phyloP scores from a whole-genome alignment of 2,888 invertebrate genomes.

The Urechis unicinctus region DNA sequence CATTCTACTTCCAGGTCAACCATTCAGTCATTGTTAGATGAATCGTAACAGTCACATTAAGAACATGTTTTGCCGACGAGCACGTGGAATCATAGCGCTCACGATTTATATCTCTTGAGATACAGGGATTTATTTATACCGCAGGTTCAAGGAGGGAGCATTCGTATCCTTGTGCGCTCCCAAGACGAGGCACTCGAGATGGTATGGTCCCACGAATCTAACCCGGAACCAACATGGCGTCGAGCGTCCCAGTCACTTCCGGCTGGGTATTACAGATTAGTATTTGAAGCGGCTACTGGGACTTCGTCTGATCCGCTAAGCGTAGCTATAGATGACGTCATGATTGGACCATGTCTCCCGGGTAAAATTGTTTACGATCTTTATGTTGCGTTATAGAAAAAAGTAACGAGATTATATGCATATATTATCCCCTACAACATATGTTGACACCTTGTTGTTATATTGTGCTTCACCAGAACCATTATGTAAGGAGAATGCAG shows the following conservation, averaged over 20 bases:
- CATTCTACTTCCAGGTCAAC: slow-evolving; percentile 15
- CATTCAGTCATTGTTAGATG: no score
- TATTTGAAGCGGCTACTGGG: slow-evolving; percentile 16
- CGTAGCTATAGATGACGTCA: slow-evolving; percentile 18
- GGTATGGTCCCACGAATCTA: neutral
- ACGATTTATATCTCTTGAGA: neutral
- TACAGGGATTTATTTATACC: no score
- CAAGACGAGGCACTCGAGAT: neutral
- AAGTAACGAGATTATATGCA: neutral
- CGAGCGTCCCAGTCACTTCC: slow-evolving; percentile 13
- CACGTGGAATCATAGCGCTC: neutral
- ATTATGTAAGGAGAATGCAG: slow-evolving; percentile 6
- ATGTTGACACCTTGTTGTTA: neutral
- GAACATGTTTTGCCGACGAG: neutral
- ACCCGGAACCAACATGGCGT: slow-evolving; percentile 8
- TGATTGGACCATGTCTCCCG: slow-evolving; percentile 15
- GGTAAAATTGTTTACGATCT: no score
- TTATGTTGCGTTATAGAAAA: no score
- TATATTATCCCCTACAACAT: no score
- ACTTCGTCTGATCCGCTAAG: slow-evolving; percentile 7
- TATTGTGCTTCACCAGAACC: slow-evolving; percentile 1
- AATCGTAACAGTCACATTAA: no score
- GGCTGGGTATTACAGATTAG: slow-evolving; percentile 17
- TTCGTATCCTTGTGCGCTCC: neutral
- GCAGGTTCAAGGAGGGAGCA: neutral